A percentile compares a stretch with the other conserved stretches of the same genome.
phyloP scores from a whole-genome alignment of 1,140 invertebrate species.

The Bombus consobrinus region DNA sequence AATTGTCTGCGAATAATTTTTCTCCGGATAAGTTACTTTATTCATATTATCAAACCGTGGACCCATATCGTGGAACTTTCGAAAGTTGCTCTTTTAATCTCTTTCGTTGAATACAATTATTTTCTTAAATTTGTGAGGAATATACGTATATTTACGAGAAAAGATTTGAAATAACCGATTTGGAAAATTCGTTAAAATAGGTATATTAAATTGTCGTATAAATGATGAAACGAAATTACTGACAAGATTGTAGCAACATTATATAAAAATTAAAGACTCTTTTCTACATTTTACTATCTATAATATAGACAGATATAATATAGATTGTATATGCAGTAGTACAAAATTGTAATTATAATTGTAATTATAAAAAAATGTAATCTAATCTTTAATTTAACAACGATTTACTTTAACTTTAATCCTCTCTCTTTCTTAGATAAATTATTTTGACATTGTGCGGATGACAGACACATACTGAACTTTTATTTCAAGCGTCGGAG shows the following conservation, averaged over 20 bases:
- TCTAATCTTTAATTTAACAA: not conserved
- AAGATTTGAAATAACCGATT: not conserved
- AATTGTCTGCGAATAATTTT: not conserved
- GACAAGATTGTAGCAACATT: not conserved
- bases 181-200: not conserved
- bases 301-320: no score
- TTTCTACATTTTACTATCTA: not conserved
- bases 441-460: not conserved
- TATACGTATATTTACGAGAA: not conserved
- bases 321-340: not conserved
- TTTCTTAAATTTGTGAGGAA: not conserved
- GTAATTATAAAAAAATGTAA: no score
- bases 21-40: not conserved
- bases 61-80: no score
- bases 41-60: not conserved
- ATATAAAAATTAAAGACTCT: constrained; percentile 35
- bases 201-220: not conserved
- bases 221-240: not conserved
- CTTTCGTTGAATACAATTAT: no score
- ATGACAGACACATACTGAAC: not conserved
- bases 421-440: not conserved
- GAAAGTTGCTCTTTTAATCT: no score
- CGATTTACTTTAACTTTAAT: not conserved
- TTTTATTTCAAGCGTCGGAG: not conserved
- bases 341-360: not conserved